Conservation (phyloP, 2,113 vertebrate genomes). For the Pseudopipra pipra region DNA sequence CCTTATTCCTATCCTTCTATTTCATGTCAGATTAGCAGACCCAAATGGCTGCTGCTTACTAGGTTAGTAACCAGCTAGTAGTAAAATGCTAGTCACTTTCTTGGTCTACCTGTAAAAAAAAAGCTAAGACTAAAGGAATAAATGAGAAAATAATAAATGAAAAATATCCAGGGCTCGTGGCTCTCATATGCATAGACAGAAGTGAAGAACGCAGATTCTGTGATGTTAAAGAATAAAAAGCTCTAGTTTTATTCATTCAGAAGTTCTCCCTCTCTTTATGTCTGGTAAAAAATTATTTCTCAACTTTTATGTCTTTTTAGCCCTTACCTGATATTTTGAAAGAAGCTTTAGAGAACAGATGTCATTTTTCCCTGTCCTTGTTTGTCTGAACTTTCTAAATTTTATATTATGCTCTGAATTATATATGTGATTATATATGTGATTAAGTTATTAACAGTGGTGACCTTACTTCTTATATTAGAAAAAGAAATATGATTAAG, state of each 20-base stretch:
- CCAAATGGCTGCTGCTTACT: neutral
- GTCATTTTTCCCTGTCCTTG: neutral
- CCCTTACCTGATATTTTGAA: neutral
- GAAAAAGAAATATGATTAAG: neutral
- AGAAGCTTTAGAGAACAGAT: neutral
- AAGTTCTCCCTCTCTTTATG: neutral
- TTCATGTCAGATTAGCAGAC: neutral
- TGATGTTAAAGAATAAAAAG: neutral
- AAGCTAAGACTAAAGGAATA: neutral
- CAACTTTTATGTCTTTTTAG: neutral
- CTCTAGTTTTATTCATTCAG: neutral
- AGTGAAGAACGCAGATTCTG: neutral
- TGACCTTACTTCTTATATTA: neutral
- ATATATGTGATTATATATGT: constrained; percentile 3
- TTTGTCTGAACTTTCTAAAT: constrained; percentile 5
- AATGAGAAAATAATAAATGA: neutral
- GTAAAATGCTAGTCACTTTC: neutral
- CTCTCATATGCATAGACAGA: neutral
- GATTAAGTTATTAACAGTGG: neutral
- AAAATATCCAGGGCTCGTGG: neutral
- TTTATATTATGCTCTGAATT: constrained; percentile 22
- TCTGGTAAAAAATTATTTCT: neutral
- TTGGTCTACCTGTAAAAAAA: neutral
- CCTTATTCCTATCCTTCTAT: neutral
- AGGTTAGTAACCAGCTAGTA: neutral